phyloP scores from a whole-genome alignment of 2,113 vertebrate species.

The Willisornis vidua region DNA sequence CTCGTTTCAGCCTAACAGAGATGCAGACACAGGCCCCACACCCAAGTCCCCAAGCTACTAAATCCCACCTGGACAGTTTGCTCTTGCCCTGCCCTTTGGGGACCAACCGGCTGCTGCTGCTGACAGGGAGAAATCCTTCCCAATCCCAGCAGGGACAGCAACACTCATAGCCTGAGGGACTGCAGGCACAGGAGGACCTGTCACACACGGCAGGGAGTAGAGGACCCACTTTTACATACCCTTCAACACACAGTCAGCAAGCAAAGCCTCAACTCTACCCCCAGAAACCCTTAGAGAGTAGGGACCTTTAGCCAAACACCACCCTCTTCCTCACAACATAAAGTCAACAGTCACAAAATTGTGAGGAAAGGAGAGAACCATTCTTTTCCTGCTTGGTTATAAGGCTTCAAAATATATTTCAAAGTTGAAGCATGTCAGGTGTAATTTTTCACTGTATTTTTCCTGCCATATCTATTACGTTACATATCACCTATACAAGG shows the following conservation, averaged over 20 bases:
- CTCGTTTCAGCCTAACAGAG: not conserved
- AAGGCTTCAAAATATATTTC: not conserved
- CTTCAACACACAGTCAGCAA: not conserved
- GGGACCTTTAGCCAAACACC: not conserved
- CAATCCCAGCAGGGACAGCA: not conserved
- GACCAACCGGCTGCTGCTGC: not conserved
- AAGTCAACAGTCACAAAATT: not conserved
- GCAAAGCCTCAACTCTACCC: not conserved
- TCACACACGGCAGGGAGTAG: not conserved
- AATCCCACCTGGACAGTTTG: not conserved
- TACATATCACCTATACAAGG: not conserved
- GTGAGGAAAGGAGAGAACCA: accelerated
- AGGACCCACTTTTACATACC: not conserved
- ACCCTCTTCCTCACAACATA: not conserved
- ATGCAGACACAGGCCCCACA: not conserved
- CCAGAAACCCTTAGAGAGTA: not conserved
- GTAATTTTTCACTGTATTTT: not conserved
- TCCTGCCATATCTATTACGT: not conserved
- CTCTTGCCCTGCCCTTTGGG: accelerated
- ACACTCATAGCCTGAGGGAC: not conserved
- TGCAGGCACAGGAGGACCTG: not conserved
- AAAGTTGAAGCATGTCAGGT: not conserved
- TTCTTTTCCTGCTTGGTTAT: not conserved
- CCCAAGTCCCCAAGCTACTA: not conserved
- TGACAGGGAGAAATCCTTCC: not conserved